Conservation (phyloP, 2,797 vertebrate genomes). For the Alectoris magna region DNA sequence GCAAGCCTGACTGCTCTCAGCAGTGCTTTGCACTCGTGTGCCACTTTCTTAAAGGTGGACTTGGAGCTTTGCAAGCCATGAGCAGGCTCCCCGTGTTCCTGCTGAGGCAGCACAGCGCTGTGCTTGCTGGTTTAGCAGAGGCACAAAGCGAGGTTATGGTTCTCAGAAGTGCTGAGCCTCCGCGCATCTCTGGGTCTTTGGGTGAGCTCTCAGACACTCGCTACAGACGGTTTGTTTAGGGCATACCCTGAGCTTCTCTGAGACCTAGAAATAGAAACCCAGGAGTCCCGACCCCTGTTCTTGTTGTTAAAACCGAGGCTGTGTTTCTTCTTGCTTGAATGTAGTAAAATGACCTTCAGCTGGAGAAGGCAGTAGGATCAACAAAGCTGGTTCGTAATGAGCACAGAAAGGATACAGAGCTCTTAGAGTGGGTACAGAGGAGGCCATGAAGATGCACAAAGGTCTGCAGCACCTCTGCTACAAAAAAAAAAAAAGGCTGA, state of each 20-base stretch:
- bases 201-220: neutral
- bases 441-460: too few relatives aligned
- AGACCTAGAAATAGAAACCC: neutral
- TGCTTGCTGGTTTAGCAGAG: neutral
- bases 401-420: too few relatives aligned
- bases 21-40: neutral
- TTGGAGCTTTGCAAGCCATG: neutral
- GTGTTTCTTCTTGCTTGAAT: fast-evolving
- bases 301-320: neutral
- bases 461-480: too few relatives aligned
- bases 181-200: fast-evolving
- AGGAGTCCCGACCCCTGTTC: neutral
- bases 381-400: neutral
- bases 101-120: neutral
- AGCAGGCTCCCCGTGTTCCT: neutral
- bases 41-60: neutral
- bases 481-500: too few relatives aligned
- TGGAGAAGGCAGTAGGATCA: neutral
- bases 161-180: neutral
- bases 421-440: too few relatives aligned
- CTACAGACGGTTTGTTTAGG: neutral
- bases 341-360: neutral
- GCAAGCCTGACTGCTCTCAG: fast-evolving
- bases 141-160: neutral
- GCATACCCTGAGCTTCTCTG: neutral